Conservation (phyloP, 2,113 vertebrate genomes). For the Paramisgurnus dabryanus region DNA sequence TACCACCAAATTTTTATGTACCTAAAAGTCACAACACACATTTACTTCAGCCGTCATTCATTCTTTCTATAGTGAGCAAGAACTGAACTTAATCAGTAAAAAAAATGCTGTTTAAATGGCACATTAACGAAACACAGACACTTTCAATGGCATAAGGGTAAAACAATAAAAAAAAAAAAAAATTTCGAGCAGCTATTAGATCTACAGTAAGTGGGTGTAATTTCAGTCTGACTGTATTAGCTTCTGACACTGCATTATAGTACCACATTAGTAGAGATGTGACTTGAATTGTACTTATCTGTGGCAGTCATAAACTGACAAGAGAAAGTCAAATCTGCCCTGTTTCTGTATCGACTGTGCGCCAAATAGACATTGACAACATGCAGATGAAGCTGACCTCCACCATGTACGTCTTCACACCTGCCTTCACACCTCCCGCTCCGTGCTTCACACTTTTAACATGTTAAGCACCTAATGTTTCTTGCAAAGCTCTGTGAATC, state of each 20-base stretch:
- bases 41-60: background rate
- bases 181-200: background rate
- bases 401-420: slow-evolving; percentile 25
- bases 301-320: slow-evolving; percentile 6
- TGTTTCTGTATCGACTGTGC: slow-evolving; percentile 20
- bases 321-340: background rate
- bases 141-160: background rate
- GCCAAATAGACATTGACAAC: slow-evolving; percentile 33
- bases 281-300: slow-evolving; percentile 18
- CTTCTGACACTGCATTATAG: background rate
- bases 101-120: background rate
- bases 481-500: background rate
- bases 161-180: background rate
- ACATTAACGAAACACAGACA: background rate
- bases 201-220: background rate
- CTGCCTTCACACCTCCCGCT: background rate
- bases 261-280: slow-evolving; percentile 12
- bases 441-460: slow-evolving; percentile 10
- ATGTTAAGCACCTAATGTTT: background rate
- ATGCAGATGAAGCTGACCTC: slow-evolving; percentile 31
- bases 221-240: background rate
- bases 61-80: slow-evolving; percentile 5
- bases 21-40: background rate
- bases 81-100: background rate
- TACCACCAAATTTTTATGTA: background rate